phyloP scores from a whole-genome alignment of 1,140 invertebrate genomes.

The Adoxophyes honmai region DNA sequence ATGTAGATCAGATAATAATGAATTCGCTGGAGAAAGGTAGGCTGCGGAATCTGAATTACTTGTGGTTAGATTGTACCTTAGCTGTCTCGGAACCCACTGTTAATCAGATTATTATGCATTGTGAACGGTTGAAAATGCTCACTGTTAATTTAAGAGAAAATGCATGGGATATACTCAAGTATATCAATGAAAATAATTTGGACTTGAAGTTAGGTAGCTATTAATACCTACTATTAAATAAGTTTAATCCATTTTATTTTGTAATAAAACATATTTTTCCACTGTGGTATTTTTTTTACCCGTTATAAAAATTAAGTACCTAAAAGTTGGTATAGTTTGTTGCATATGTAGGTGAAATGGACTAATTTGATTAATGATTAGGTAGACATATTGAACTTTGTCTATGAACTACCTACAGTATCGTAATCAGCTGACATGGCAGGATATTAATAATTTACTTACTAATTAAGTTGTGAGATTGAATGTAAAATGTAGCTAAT shows the following conservation, averaged over 20 bases:
- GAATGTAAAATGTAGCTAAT: too few relatives aligned
- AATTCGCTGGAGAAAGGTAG: constrained; percentile 53
- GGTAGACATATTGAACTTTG: too few relatives aligned
- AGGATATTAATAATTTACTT: too few relatives aligned
- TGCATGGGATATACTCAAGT: constrained; percentile 49
- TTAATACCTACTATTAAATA: constrained; percentile 28
- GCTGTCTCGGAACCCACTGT: constrained; percentile 61
- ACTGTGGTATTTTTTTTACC: too few relatives aligned
- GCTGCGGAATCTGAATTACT: constrained; percentile 50
- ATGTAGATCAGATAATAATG: constrained; percentile 52
- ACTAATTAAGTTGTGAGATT: too few relatives aligned
- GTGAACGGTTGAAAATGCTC: constrained; percentile 53
- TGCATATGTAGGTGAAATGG: too few relatives aligned
- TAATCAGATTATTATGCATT: constrained; percentile 54
- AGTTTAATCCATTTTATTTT: constrained; percentile 20
- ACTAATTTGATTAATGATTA: too few relatives aligned
- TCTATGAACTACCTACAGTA: too few relatives aligned
- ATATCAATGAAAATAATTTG: constrained; percentile 66
- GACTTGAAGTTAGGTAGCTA: constrained; percentile 64
- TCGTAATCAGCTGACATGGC: too few relatives aligned
- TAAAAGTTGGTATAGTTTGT: too few relatives aligned
- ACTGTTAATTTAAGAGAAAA: constrained; percentile 55
- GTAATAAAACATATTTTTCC: constrained; percentile 16
- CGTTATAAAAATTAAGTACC: too few relatives aligned
- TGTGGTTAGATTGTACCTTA: constrained; percentile 71